Base-by-base conservation (phyloP, 2,888 invertebrate genomes). In the Cyaniris semiargus region DNA sequence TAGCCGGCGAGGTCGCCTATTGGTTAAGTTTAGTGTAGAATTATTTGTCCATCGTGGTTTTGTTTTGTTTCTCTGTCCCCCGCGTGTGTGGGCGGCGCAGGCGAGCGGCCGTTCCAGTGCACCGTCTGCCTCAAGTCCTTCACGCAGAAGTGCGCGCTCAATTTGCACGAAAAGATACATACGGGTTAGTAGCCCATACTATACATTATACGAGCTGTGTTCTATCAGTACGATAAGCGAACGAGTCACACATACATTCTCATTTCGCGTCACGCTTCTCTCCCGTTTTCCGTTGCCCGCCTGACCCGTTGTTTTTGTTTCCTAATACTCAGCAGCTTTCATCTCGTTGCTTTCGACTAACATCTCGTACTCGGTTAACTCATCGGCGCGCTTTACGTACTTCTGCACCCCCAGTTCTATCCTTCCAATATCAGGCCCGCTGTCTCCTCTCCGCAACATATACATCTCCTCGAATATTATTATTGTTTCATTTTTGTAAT, bases 91-190 rank as follows among this genome's bases (percentile, higher is more conserved):
- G 90, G 88, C 90, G 90, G 90, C 91, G 92, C 93, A 94, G 94
- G 94, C 90, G 94, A 94, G 94, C 94, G 94, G 88, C 95, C 95
- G 91, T 95, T 94, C 94, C 94, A 94, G 94, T 95, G 95, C 94
- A 93, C 93, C 94, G 94, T 94, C 94, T 95, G 95, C 94, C 94
- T 94, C 94, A 95, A 94, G 94, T 94, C 94, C 92, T 95, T 95
- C 94, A 95, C 94, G 91, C 94, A 94, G 94, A 94, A 94, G 94
- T 94, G 94, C 93, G 94, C 94, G 90, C 94, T 95, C 94, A 94
- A 94, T 93, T 94, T 95, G 94, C 95, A 95, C 94, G 94, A 94
- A 94, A 94, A 94, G 88, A 95, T 94, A 94, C 95, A 94, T 93
- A 94, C 94, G 94, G 94, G 95, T 95, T 92, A 94, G 94, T 94